Conservation (phyloP, 2,797 vertebrate species). For the Urosaurus nigricauda region DNA sequence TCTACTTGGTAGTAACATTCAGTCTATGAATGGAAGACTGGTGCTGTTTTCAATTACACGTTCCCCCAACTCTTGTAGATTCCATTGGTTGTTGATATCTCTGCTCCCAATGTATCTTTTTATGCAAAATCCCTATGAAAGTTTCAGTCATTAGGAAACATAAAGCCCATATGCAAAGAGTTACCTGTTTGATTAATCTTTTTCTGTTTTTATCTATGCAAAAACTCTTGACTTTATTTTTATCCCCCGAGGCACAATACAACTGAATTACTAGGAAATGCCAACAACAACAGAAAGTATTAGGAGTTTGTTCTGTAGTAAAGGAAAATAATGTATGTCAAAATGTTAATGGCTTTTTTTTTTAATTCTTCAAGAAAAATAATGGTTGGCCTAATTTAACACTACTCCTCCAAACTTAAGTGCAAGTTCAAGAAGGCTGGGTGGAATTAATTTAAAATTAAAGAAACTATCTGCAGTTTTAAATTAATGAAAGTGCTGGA, state of each 20-base stretch:
- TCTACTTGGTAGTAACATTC: slow-evolving; percentile 2
- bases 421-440: background rate
- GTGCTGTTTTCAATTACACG: slow-evolving; percentile 19
- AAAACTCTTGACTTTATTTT: background rate
- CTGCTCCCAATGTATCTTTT: background rate
- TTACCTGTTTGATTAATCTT: background rate
- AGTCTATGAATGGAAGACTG: slow-evolving; percentile 4
- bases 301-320: background rate
- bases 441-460: background rate
- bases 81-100: background rate
- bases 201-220: slow-evolving; percentile 17
- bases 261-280: background rate
- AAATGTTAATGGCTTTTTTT: slow-evolving; percentile 15
- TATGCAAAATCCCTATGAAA: slow-evolving; percentile 23
- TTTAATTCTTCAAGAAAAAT: background rate
- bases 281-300: slow-evolving; percentile 14
- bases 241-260: background rate
- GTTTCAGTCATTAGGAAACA: slow-evolving; percentile 12
- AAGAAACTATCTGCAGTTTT: background rate
- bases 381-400: background rate
- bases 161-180: background rate
- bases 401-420: background rate
- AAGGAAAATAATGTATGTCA: slow-evolving; percentile 10
- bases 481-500: background rate
- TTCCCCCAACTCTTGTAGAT: background rate